Percentiles rank a stretch among this genome's conserved stretches.
Evolutionary conservation across 2,797 vertebrate species (phyloP).

Genomic region (Anolis apletophallus): DNA sequence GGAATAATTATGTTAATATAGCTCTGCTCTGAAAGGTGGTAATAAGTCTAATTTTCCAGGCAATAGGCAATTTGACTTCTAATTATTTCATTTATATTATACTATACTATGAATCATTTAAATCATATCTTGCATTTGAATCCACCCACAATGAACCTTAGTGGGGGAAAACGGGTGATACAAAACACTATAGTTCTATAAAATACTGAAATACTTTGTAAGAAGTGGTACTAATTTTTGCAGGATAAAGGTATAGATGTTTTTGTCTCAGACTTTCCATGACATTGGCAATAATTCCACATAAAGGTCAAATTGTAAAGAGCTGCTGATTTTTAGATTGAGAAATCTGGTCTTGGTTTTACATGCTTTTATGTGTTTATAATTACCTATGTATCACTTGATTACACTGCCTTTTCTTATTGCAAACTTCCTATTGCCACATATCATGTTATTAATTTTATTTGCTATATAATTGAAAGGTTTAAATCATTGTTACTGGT

Average conservation of each 20-base stretch:
- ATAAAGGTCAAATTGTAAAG: not conserved
- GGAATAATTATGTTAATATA: constrained; percentile 19
- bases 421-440: not conserved
- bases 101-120: constrained; percentile 7
- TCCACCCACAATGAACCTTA: not conserved
- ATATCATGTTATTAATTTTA: not conserved
- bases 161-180: not conserved
- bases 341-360: not conserved
- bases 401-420: not conserved
- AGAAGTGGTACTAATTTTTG: not conserved
- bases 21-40: constrained; percentile 12
- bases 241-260: not conserved
- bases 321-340: not conserved
- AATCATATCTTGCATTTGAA: constrained; percentile 25
- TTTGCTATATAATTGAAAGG: not conserved
- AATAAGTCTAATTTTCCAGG: constrained; percentile 21
- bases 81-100: constrained; percentile 30
- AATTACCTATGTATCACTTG: not conserved
- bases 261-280: not conserved
- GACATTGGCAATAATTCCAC: not conserved
- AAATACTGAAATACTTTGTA: not conserved
- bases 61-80: constrained; percentile 5
- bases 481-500: not conserved
- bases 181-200: not conserved
- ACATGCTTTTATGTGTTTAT: not conserved